phyloP scores from a whole-genome alignment of 2,113 vertebrate genomes.

The Piliocolobus tephrosceles region DNA sequence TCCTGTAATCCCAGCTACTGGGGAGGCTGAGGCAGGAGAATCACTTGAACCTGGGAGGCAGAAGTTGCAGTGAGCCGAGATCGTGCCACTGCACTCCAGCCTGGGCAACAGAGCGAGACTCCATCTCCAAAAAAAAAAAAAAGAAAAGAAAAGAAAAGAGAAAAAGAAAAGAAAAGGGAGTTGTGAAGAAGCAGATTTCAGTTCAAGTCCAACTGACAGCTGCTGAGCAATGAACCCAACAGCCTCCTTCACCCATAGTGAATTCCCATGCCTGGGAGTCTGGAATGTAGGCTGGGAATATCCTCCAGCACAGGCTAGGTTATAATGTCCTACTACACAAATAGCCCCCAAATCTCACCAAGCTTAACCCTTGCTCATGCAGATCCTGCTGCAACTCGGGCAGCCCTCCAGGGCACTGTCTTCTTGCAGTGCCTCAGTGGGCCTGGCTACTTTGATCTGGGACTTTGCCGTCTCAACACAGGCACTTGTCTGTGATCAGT shows the following conservation, averaged over 20 bases:
- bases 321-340: background rate
- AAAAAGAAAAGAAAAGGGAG: too few relatives aligned
- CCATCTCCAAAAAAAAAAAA: too few relatives aligned
- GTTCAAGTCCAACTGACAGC: background rate
- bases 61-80: too few relatives aligned
- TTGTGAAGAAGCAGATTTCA: background rate
- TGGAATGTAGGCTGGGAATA: background rate
- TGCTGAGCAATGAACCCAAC: background rate
- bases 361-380: background rate
- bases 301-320: background rate
- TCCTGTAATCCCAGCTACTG: too few relatives aligned
- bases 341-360: background rate
- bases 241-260: background rate
- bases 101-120: too few relatives aligned
- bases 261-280: background rate
- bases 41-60: too few relatives aligned
- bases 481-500: background rate
- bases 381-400: background rate
- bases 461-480: background rate
- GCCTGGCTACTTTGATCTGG: background rate
- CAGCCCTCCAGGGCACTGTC: background rate
- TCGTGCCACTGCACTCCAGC: too few relatives aligned
- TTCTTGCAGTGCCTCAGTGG: background rate
- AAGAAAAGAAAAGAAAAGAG: too few relatives aligned
- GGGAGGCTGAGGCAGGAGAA: too few relatives aligned